phyloP scores from a whole-genome alignment of 2,797 vertebrate species.

The Steatocranus sp. region DNA sequence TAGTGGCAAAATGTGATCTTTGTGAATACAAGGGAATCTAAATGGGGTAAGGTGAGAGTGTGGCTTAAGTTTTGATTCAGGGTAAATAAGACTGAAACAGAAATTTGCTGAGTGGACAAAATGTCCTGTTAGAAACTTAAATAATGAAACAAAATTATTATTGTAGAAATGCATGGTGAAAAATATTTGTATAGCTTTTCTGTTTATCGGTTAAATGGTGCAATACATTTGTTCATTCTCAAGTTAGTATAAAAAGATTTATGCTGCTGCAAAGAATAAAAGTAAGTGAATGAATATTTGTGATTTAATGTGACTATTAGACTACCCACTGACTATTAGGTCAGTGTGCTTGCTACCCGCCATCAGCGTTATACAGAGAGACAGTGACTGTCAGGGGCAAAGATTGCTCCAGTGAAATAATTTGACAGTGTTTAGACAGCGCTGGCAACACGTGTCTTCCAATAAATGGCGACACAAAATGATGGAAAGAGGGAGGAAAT shows the following conservation, averaged over 20 bases:
- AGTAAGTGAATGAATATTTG: background rate
- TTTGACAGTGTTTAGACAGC: background rate
- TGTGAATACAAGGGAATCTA: background rate
- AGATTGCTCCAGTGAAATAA: constrained; percentile 1
- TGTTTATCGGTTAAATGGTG: background rate
- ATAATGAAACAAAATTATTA: background rate
- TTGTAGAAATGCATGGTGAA: background rate
- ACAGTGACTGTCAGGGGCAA: background rate
- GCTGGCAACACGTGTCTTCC: constrained; percentile 7
- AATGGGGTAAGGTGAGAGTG: background rate
- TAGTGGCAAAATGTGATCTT: background rate
- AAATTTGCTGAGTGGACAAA: background rate
- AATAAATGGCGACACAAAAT: constrained; percentile 6
- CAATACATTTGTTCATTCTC: background rate
- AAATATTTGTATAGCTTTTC: background rate
- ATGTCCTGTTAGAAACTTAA: background rate
- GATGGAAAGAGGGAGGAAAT: constrained; percentile 10
- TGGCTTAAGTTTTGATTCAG: background rate
- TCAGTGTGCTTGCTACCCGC: background rate
- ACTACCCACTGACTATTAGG: background rate
- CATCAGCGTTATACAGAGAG: background rate
- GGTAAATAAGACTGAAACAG: background rate
- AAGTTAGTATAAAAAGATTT: background rate
- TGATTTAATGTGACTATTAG: background rate
- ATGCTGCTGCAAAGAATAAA: background rate